phyloP scores from a whole-genome alignment of 2,888 invertebrate species.

The Pharmacophagus antenor region DNA sequence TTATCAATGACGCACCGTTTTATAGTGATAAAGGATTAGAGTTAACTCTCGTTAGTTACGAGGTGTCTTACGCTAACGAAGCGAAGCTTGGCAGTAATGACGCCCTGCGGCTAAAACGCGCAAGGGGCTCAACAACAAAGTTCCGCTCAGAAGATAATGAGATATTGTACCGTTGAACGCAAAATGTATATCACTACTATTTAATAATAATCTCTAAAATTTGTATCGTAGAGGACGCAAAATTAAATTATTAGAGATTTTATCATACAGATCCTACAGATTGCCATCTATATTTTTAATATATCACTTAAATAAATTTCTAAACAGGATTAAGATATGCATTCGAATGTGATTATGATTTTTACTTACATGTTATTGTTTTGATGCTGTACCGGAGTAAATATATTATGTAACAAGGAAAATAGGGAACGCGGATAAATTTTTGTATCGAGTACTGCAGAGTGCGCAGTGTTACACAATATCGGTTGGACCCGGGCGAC shows the following conservation, averaged over 20 bases:
- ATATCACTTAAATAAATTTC: too few relatives aligned
- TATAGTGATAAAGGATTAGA: neutral
- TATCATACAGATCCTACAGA: too few relatives aligned
- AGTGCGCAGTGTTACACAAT: conserved; percentile 32
- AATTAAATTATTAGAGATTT: neutral
- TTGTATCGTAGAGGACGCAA: neutral
- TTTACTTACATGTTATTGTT: neutral
- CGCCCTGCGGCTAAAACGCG: conserved; percentile 37
- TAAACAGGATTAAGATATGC: too few relatives aligned
- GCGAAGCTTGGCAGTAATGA: conserved; percentile 48
- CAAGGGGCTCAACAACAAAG: neutral
- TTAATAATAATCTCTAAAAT: neutral
- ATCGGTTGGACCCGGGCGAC: conserved; percentile 13
- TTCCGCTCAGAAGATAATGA: conserved; percentile 6
- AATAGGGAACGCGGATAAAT: conserved; percentile 6
- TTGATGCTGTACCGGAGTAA: neutral
- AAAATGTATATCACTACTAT: neutral
- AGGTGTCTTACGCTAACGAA: conserved; percentile 46
- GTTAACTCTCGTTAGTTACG: conserved; percentile 8
- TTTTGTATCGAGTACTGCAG: conserved; percentile 28
- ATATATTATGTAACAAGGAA: conserved; percentile 14
- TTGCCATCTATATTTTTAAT: too few relatives aligned
- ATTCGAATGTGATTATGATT: too few relatives aligned
- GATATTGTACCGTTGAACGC: neutral
- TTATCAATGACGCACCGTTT: neutral